Percentiles rank a stretch among this genome's conserved stretches.
Evolutionary conservation across 92 coral and sea anemone species (phyloP).

Genomic region (Galaxea fascicularis): DNA sequence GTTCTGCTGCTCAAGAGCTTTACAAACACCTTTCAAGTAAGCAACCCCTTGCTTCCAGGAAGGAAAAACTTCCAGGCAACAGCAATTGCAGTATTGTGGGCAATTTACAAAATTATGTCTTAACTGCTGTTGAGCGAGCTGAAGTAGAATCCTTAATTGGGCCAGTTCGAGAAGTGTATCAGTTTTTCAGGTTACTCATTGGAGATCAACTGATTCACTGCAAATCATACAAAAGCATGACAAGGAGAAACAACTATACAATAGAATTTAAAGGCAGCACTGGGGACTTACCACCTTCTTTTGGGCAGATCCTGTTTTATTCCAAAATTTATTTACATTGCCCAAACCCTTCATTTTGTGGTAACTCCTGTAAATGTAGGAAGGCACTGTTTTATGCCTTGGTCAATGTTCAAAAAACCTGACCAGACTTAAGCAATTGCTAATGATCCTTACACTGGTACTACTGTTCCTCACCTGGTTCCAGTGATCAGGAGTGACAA

Average conservation of each 20-base stretch:
- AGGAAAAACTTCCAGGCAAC: slow-evolving; percentile 27
- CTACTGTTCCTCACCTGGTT: slow-evolving; percentile 58
- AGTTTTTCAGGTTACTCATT: slow-evolving; percentile 59
- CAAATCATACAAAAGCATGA: slow-evolving; percentile 59
- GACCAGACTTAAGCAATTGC: slow-evolving; percentile 44
- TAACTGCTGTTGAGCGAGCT: slow-evolving; percentile 47
- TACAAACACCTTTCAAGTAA: slow-evolving; percentile 32
- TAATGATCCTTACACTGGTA: slow-evolving; percentile 52
- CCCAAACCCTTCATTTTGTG: slow-evolving; percentile 52
- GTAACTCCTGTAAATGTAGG: slow-evolving; percentile 38
- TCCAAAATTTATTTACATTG: slow-evolving; percentile 31
- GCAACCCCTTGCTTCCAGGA: slow-evolving; percentile 18
- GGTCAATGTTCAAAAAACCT: slow-evolving; percentile 26
- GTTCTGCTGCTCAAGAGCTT: slow-evolving; percentile 43
- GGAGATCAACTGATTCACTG: no score
- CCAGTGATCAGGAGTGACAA: slow-evolving; percentile 50
- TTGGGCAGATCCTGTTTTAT: slow-evolving; percentile 62
- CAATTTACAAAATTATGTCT: slow-evolving; percentile 35
- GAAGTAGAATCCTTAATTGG: slow-evolving; percentile 60
- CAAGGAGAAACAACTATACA: slow-evolving; percentile 64
- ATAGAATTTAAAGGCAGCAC: slow-evolving; percentile 18
- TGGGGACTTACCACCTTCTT: slow-evolving; percentile 15
- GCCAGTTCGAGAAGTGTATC: slow-evolving; percentile 18
- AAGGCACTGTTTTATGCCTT: slow-evolving; percentile 49
- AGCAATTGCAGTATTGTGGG: slow-evolving; percentile 59